A percentile compares a stretch with the other conserved stretches of the same genome.
These are phyloP conservation scores for Vidua chalybeata DNA, from an alignment of 2,113 vertebrate genomes.

Conservation along the genomic window DNA sequence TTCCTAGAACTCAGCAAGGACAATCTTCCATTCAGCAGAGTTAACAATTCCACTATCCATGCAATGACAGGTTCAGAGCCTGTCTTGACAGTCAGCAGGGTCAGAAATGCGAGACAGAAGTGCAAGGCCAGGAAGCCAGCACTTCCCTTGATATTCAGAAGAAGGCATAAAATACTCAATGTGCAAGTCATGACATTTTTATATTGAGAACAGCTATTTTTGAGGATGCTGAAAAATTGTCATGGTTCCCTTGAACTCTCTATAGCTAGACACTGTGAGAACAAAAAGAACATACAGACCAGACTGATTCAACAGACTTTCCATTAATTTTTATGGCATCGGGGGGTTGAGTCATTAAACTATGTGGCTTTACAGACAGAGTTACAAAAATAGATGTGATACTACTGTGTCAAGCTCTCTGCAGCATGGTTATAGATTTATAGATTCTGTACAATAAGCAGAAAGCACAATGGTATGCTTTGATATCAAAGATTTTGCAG, in stretches of 20 bases:
- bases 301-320: neutral
- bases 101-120: constrained; percentile 29
- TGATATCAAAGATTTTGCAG: neutral
- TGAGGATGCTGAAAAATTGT: constrained; percentile 28
- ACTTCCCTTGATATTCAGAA: neutral
- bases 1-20: neutral
- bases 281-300: constrained; percentile 57
- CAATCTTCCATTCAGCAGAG: constrained; percentile 34
- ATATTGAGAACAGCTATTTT: constrained; percentile 55
- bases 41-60: constrained; percentile 12
- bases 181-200: constrained; percentile 48
- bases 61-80: constrained; percentile 43
- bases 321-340: constrained; percentile 49
- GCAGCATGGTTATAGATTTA: neutral
- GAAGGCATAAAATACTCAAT: constrained; percentile 12
- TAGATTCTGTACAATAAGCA: neutral
- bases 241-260: constrained; percentile 46
- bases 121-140: neutral
- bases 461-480: neutral
- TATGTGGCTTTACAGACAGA: neutral
- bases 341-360: constrained; percentile 12
- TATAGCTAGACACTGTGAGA: neutral
- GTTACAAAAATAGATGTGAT: constrained; percentile 33
- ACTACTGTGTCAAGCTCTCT: neutral
- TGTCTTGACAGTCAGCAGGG: neutral